Evolutionary conservation across 2,113 vertebrate species (phyloP).

Genomic region (Zosterops japonicus): DNA sequence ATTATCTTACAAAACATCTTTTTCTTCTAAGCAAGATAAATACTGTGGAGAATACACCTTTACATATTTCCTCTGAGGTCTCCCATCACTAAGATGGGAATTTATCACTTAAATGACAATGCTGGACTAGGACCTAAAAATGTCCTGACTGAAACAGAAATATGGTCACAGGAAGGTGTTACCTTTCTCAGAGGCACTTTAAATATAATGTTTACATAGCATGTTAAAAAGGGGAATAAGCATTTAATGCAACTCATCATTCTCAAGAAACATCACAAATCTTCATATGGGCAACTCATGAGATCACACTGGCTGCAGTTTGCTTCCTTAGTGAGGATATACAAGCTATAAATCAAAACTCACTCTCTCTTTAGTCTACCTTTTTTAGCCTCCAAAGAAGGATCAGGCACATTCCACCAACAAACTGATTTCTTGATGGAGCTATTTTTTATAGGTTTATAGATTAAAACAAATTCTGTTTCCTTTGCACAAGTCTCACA

Average conservation of each 20-base stretch:
- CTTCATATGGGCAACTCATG: neutral
- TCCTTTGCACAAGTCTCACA: neutral
- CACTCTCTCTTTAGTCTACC: neutral
- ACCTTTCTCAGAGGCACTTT: neutral
- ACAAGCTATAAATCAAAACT: neutral
- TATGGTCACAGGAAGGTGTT: neutral
- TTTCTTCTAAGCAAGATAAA: neutral
- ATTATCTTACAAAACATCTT: neutral
- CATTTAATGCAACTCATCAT: neutral
- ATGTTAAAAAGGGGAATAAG: neutral
- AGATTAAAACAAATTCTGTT: neutral
- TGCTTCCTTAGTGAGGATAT: neutral
- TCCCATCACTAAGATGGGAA: neutral
- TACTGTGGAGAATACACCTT: neutral
- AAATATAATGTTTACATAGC: neutral
- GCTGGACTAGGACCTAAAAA: neutral
- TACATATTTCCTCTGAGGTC: neutral
- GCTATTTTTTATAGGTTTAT: neutral
- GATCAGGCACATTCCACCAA: neutral
- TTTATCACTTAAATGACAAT: neutral
- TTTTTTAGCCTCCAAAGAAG: neutral
- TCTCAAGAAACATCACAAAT: neutral
- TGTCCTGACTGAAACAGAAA: neutral
- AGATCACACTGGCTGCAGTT: neutral
- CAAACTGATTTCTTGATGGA: neutral